These are phyloP conservation scores for Orthonevra nobilis DNA, from an alignment of 2,888 invertebrate species.

Conservation along the genomic window DNA sequence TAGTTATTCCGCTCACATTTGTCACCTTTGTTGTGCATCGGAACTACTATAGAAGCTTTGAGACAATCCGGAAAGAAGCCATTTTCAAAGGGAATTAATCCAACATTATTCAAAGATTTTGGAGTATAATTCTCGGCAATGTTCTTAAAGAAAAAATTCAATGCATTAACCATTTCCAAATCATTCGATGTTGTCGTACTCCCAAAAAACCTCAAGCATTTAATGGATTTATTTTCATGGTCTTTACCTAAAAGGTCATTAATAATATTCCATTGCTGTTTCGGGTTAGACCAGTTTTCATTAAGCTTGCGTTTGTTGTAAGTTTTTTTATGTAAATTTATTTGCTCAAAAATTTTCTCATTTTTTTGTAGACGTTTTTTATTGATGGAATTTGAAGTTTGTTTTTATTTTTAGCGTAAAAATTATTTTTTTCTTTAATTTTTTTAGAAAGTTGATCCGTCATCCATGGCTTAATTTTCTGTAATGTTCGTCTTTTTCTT, in stretches of 20 bases:
- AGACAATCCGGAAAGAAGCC: too few relatives aligned
- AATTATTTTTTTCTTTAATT: not conserved
- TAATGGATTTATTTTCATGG: not conserved
- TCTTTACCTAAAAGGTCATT: not conserved
- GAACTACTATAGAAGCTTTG: too few relatives aligned
- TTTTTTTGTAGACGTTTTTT: not conserved
- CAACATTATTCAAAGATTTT: too few relatives aligned
- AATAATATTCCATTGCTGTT: constrained; percentile 3
- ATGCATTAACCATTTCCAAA: not conserved
- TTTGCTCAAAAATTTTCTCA: not conserved
- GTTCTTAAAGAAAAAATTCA: not conserved
- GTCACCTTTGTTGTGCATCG: too few relatives aligned
- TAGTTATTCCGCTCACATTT: too few relatives aligned
- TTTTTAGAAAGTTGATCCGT: not conserved
- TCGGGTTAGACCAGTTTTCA: not conserved
- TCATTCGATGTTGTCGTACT: not conserved
- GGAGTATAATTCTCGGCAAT: not conserved
- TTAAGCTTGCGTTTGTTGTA: not conserved
- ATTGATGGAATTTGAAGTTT: not conserved
- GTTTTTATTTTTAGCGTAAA: not conserved
- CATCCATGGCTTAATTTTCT: not conserved
- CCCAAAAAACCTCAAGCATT: not conserved
- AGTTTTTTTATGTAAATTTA: not conserved
- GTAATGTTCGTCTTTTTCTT: not conserved
- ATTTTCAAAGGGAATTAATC: too few relatives aligned